These are phyloP conservation scores for Daktulosphaira vitifoliae DNA, from an alignment of 1,140 invertebrate genomes.

Conservation along the genomic window DNA sequence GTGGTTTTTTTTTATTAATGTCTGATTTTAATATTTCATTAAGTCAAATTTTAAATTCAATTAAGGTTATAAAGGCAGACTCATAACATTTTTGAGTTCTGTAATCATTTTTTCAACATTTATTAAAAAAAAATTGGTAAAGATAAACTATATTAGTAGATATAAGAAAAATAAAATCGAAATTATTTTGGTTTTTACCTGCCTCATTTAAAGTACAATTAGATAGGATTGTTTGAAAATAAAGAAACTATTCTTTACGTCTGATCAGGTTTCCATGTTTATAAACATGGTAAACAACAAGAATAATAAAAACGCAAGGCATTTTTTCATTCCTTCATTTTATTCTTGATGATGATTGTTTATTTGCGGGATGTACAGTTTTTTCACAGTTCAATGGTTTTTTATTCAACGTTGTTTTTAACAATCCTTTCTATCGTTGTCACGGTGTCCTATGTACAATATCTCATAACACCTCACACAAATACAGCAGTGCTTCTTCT, in stretches of 20 bases:
- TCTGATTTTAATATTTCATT: no score
- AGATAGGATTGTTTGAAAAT: slow-evolving; percentile 8
- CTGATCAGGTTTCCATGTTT: slow-evolving; percentile 28
- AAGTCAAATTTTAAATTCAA: no score
- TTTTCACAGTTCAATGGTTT: slow-evolving; percentile 19
- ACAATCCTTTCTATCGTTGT: slow-evolving; percentile 29
- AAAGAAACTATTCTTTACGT: slow-evolving; percentile 3
- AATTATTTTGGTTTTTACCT: no score
- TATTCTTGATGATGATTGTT: slow-evolving; percentile 10
- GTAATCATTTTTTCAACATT: no score
- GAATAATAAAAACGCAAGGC: slow-evolving; percentile 12
- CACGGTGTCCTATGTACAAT: slow-evolving; percentile 17
- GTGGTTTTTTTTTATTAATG: no score
- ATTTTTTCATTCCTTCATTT: background rate
- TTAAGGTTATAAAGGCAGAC: no score
- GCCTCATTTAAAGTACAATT: background rate
- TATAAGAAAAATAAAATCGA: background rate
- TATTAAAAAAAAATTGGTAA: no score
- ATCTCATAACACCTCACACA: slow-evolving; percentile 31
- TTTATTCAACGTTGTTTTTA: slow-evolving; percentile 8
- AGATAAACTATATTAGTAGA: no score
- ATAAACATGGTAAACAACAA: slow-evolving; percentile 21
- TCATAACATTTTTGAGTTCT: no score
- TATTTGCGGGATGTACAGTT: slow-evolving; percentile 29
- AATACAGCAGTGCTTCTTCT: no score